Conservation (phyloP, 2,888 invertebrate genomes). For the Venusia cambrica region DNA sequence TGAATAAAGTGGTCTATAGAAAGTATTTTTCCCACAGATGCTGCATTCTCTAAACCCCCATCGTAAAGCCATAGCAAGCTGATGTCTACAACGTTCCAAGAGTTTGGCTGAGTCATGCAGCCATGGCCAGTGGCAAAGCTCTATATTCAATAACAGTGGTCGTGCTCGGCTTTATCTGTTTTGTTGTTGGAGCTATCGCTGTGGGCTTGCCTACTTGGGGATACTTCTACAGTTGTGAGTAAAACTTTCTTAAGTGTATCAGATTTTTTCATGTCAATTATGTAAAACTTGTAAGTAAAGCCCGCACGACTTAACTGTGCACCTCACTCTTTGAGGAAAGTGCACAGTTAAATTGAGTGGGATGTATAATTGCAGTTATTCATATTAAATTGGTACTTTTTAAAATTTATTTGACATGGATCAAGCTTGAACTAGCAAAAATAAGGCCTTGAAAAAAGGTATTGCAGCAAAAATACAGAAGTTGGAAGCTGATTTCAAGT, state of each 20-base stretch:
- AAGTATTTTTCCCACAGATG: constrained; percentile 47
- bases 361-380: too few relatives aligned
- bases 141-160: constrained; percentile 86
- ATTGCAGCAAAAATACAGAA: too few relatives aligned
- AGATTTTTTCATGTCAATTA: too few relatives aligned
- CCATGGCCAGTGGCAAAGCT: constrained; percentile 84
- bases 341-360: too few relatives aligned
- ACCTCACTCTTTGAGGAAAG: too few relatives aligned
- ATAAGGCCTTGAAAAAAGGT: too few relatives aligned
- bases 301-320: too few relatives aligned
- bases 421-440: too few relatives aligned
- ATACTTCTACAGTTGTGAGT: constrained; percentile 87
- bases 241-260: constrained; percentile 18
- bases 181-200: constrained; percentile 90
- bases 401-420: too few relatives aligned
- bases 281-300: too few relatives aligned
- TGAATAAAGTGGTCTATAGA: constrained; percentile 5
- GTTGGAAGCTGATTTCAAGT: too few relatives aligned
- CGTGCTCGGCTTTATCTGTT: constrained; percentile 87
- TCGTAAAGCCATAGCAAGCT: constrained; percentile 39
- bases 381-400: too few relatives aligned
- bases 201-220: constrained; percentile 94
- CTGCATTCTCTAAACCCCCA: constrained; percentile 28
- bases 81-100: constrained; percentile 54
- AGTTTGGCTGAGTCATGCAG: constrained; percentile 75